These are phyloP conservation scores for Vanessa cardui DNA, from an alignment of 2,888 invertebrate genomes.

Conservation along the genomic window DNA sequence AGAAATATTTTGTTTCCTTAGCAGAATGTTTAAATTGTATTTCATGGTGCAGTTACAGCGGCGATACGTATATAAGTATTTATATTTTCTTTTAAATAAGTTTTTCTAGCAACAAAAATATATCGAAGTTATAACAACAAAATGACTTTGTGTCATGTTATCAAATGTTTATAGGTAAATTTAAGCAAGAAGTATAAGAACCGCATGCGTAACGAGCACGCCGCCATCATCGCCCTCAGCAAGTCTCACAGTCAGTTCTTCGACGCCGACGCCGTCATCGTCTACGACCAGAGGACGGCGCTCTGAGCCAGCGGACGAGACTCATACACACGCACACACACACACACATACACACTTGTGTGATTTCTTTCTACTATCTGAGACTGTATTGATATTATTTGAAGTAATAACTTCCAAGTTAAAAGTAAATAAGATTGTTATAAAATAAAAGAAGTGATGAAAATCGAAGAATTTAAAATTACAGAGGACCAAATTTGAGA, in stretches of 20 bases:
- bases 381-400: too few species aligned
- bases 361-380: too few species aligned
- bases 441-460: not conserved
- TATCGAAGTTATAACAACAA: not conserved
- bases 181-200: constrained; percentile 91
- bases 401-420: not conserved
- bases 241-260: constrained; percentile 88
- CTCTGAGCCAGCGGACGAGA: constrained; percentile 55
- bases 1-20: too few species aligned
- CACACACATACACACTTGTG: too few species aligned
- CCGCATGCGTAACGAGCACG: constrained; percentile 91
- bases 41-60: too few species aligned
- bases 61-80: too few species aligned
- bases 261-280: constrained; percentile 90
- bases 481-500: constrained; percentile 24
- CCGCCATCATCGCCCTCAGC: constrained; percentile 90
- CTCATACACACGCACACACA: too few species aligned
- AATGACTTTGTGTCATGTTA: not conserved
- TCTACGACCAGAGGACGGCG: constrained; percentile 91
- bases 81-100: too few species aligned
- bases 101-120: not conserved
- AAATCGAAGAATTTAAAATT: constrained; percentile 20
- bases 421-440: not conserved
- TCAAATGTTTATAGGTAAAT: constrained; percentile 81
- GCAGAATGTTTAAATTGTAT: too few species aligned